Evolutionary conservation across 1,140 invertebrate genomes (phyloP).

Genomic region (Steinernema feltiae): DNA sequence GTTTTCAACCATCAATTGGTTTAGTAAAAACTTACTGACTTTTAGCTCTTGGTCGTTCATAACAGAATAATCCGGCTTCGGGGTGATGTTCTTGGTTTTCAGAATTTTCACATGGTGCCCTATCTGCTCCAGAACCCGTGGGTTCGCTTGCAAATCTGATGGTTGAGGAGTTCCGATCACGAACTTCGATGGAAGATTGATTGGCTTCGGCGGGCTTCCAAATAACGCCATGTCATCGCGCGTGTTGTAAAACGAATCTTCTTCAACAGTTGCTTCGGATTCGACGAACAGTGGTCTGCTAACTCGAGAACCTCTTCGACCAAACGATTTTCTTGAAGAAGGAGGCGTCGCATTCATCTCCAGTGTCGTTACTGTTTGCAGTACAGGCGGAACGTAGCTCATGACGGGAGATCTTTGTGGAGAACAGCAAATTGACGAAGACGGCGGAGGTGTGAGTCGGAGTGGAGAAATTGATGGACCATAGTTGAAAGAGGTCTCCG

Average conservation of each 20-base stretch:
- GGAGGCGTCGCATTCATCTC: neutral
- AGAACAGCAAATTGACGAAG: no score
- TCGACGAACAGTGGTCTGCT: neutral
- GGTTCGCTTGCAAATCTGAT: neutral
- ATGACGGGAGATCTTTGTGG: no score
- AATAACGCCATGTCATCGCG: neutral
- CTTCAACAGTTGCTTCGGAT: neutral
- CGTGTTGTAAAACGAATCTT: neutral
- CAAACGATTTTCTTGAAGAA: neutral
- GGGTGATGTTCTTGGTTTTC: slow-evolving; percentile 28
- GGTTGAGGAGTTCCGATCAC: neutral
- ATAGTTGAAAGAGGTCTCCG: neutral
- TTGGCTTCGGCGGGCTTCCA: neutral
- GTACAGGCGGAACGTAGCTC: neutral
- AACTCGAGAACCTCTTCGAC: neutral
- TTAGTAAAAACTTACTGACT: slow-evolving; percentile 16
- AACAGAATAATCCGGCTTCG: slow-evolving; percentile 21
- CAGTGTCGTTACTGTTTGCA: neutral
- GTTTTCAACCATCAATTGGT: slow-evolving; percentile 18
- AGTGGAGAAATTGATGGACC: neutral
- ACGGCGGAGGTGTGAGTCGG: neutral
- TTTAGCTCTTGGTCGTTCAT: slow-evolving; percentile 32
- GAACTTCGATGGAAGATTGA: neutral
- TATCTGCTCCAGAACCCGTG: neutral
- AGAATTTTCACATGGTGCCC: neutral